Percentiles rank a stretch among this genome's conserved stretches.
These are phyloP conservation scores for Stenchaetothrips biformis DNA, from an alignment of 2,888 invertebrate species.

Conservation along the genomic window DNA sequence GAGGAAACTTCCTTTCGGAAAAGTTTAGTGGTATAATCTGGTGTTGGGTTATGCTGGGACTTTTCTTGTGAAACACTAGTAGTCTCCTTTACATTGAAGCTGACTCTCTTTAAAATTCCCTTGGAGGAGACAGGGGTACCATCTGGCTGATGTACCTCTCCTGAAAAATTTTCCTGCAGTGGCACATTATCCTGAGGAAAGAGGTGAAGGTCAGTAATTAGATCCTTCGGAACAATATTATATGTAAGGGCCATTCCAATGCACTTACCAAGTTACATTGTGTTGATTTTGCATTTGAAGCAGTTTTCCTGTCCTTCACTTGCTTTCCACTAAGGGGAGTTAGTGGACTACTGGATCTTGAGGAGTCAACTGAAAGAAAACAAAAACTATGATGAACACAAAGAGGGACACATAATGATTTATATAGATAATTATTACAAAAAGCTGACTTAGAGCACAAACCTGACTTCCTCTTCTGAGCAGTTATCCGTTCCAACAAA, in stretches of 20 bases:
- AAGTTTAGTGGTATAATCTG: conserved; percentile 14
- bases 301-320: conserved; percentile 11
- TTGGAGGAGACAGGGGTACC: conserved; percentile 2
- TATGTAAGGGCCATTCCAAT: too few species aligned
- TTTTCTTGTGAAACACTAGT: background rate
- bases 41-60: background rate
- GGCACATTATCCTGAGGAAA: background rate
- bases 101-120: background rate
- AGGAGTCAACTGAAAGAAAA: background rate
- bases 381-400: too few species aligned
- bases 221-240: too few species aligned
- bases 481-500: background rate
- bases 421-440: too few species aligned
- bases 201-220: too few species aligned
- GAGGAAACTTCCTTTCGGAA: background rate
- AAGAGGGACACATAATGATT: too few species aligned
- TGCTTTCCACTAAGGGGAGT: background rate
- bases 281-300: background rate
- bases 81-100: background rate
- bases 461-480: background rate
- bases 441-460: background rate
- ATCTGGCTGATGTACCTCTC: background rate
- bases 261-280: background rate
- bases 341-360: background rate
- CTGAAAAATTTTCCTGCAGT: background rate